phyloP scores from a whole-genome alignment of 2,797 vertebrate species.

The Lagocephalus sceleratus region DNA sequence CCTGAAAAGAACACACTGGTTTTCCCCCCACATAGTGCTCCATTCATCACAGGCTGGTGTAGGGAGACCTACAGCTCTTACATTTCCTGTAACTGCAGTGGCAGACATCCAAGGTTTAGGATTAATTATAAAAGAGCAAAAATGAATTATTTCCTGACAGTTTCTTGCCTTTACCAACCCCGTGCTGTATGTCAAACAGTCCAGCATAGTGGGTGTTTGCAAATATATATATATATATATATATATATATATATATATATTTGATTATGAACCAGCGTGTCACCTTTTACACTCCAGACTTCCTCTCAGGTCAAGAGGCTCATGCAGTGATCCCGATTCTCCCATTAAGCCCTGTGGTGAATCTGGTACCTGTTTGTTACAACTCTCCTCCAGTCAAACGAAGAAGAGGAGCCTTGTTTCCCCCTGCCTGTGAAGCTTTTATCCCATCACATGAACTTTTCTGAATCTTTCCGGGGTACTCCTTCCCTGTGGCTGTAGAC shows the following conservation, averaged over 20 bases:
- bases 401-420: slow-evolving; percentile 55
- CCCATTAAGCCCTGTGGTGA: slow-evolving; percentile 63
- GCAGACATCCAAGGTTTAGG: slow-evolving; percentile 84
- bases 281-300: slow-evolving; percentile 63
- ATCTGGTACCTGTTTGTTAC: slow-evolving; percentile 66
- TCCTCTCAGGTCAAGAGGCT: slow-evolving; percentile 70
- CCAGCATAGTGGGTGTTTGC: slow-evolving; percentile 29
- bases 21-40: slow-evolving; percentile 88
- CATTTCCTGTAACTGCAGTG: slow-evolving; percentile 88
- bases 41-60: slow-evolving; percentile 89
- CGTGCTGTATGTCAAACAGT: slow-evolving; percentile 43
- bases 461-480: background rate
- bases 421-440: slow-evolving; percentile 13
- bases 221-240: slow-evolving; percentile 64
- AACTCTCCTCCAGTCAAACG: slow-evolving; percentile 70
- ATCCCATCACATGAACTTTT: slow-evolving; percentile 19
- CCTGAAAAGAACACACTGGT: slow-evolving; percentile 82
- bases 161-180: slow-evolving; percentile 33
- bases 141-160: slow-evolving; percentile 89
- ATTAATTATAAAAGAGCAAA: slow-evolving; percentile 81
- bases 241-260: slow-evolving; percentile 59
- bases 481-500: no score
- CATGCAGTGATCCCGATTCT: slow-evolving; percentile 64
- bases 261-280: slow-evolving; percentile 67
- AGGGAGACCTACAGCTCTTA: slow-evolving; percentile 81